A percentile compares a stretch with the other conserved stretches of the same genome.
These are phyloP conservation scores for Adela reaumurella DNA, from an alignment of 2,888 invertebrate species.

Conservation along the genomic window DNA sequence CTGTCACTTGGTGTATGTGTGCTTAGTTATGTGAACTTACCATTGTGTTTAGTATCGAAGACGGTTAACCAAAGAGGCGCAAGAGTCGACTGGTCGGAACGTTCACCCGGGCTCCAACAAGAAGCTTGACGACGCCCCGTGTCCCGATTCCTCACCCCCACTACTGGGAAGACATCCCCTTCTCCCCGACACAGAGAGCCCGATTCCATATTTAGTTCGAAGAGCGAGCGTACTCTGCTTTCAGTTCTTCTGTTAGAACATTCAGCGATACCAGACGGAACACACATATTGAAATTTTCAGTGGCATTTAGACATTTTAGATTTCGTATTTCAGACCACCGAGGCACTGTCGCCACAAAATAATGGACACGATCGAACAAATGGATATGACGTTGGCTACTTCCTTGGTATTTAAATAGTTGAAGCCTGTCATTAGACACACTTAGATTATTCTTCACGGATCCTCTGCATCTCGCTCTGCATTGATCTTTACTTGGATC, in stretches of 20 bases:
- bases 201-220: conserved; percentile 53
- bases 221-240: conserved; percentile 10
- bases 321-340: too few species aligned
- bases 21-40: conserved; percentile 25
- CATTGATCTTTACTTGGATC: too few species aligned
- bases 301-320: too few species aligned
- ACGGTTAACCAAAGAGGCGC: conserved; percentile 34
- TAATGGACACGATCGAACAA: too few species aligned
- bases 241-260: not conserved
- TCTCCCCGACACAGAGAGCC: conserved; percentile 15
- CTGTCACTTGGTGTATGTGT: not conserved
- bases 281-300: not conserved
- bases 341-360: too few species aligned
- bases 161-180: conserved; percentile 17
- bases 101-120: conserved; percentile 51
- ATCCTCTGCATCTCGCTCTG: too few species aligned
- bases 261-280: not conserved
- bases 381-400: too few species aligned
- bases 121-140: not conserved
- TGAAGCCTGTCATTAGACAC: too few species aligned
- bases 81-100: conserved; percentile 48
- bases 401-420: too few species aligned
- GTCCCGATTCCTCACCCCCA: conserved; percentile 19
- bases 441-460: too few species aligned
- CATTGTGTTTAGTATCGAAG: conserved; percentile 46